Evolutionary conservation across 2,113 vertebrate species (phyloP), one percentile per base, ranked within the genome.

Genomic region (Hemiscyllium ocellatum): DNA sequence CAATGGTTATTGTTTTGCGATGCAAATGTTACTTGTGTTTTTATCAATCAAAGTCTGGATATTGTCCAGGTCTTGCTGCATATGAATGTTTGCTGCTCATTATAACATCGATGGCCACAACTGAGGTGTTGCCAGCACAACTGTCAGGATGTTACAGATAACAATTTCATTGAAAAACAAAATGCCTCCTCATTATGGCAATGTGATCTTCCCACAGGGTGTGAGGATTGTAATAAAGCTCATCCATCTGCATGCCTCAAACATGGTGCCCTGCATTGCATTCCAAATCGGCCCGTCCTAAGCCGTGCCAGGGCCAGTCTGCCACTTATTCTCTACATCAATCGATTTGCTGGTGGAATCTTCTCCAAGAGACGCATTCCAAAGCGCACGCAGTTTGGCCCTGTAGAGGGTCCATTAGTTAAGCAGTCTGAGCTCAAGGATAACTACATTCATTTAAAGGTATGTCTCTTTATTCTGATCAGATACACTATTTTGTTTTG

Each of bases 311-410:
- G 99, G 37, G 99, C 99, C 96, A 99, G 99, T 96, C 98, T 99
- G 0, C 99, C 99, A 7, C 96, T 99, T 96, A 97, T 99, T 61
- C 98, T 99, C 94, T 99, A 99, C 96, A 98, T 99, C 29, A 99
- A 99, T 96, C 98, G 99, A 86, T 99, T 99, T 96, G 96, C 99
- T 29, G 98, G 98, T 0, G 99, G 99, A 0, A 98, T 99, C 0
- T 99, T 99, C 97, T 99, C 98, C 96, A 99, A 99, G 96, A 97
- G 99, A 61, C 98, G 98, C 3, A 99, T 99, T 96, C 99, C 99
- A 0, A 99, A 99, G 95, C 98, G 99, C 76, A 99, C 99, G 0
- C 99, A 99, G 97, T 99, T 99, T 12, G 99, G 99, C 19, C 99
- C 99, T 0, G 98, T 99, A 96, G 99, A 99, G 97, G 99, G 98